Percentiles rank a stretch among this genome's conserved stretches.
Conservation (phyloP, 2,888 invertebrate species). For the Mycalesis mineus region DNA sequence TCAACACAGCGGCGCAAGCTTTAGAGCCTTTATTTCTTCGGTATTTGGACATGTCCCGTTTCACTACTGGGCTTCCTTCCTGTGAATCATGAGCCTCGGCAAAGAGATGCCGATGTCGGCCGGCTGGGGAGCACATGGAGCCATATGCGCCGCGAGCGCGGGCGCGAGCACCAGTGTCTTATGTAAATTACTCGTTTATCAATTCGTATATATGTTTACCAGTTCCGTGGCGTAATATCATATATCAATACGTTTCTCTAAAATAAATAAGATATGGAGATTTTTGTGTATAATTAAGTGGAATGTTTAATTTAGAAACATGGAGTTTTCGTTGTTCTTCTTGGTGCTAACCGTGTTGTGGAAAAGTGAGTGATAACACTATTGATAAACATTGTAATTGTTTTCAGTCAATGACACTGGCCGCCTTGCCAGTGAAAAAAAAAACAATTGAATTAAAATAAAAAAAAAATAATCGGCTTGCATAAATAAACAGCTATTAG, state of each 20-base stretch:
- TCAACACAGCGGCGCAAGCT: conserved; percentile 44
- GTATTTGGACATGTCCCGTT: conserved; percentile 66
- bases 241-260: no score
- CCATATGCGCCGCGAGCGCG: conserved; percentile 40
- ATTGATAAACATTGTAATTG: conserved; percentile 8
- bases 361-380: conserved; percentile 54
- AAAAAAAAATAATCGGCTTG: not conserved
- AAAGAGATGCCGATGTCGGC: conserved; percentile 55
- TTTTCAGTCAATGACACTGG: conserved; percentile 9
- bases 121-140: conserved; percentile 45
- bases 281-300: conserved; percentile 31
- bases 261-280: not conserved
- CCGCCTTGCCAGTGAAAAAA: conserved; percentile 1
- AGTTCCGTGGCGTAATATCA: not conserved
- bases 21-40: conserved; percentile 45
- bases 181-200: conserved; percentile 19
- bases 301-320: conserved; percentile 44
- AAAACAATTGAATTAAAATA: not conserved
- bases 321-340: conserved; percentile 53
- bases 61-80: conserved; percentile 59
- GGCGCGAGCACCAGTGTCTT: conserved; percentile 38
- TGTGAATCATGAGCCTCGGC: conserved; percentile 65
- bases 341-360: conserved; percentile 55
- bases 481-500: conserved; percentile 20
- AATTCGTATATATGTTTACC: conserved; percentile 17